These are phyloP conservation scores for Macrochelys suwanniensis DNA, from an alignment of 2,797 vertebrate genomes.

Conservation along the genomic window DNA sequence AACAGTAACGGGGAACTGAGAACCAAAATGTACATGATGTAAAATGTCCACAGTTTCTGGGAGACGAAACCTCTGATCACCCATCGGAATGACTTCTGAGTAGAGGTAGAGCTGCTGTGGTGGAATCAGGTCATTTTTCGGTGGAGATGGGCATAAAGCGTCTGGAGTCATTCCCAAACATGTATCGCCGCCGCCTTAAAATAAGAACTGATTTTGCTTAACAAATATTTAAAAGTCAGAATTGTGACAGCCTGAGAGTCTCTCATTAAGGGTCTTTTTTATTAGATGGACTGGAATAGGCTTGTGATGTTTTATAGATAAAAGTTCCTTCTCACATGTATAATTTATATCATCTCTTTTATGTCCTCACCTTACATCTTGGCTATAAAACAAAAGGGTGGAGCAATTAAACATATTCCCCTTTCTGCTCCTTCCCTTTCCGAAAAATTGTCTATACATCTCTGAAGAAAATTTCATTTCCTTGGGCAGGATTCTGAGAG, in stretches of 20 bases:
- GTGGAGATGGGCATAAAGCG: background rate
- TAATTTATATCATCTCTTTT: background rate
- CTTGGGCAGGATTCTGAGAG: background rate
- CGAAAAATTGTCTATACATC: constrained; percentile 26
- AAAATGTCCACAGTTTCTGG: constrained; percentile 51
- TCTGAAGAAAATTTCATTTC: constrained; percentile 38
- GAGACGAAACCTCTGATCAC: constrained; percentile 7
- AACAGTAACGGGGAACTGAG: constrained; percentile 59
- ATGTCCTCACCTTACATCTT: background rate
- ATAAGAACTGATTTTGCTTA: constrained; percentile 44
- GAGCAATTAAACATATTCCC: constrained; percentile 4
- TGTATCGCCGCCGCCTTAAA: constrained; percentile 7
- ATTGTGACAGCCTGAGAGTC: constrained; percentile 28
- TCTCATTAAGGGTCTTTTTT: background rate
- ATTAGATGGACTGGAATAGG: constrained; percentile 4
- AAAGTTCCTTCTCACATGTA: background rate
- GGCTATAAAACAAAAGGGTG: constrained; percentile 21
- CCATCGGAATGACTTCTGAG: rapidly evolving
- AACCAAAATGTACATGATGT: constrained; percentile 39
- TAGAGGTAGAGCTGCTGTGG: background rate
- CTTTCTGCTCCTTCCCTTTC: background rate
- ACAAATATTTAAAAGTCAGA: constrained; percentile 36
- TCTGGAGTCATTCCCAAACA: constrained; percentile 24
- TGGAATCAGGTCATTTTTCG: background rate
- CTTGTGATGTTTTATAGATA: background rate